Conservation (phyloP, 2,888 invertebrate species). For the Ennomos fuscantarius region DNA sequence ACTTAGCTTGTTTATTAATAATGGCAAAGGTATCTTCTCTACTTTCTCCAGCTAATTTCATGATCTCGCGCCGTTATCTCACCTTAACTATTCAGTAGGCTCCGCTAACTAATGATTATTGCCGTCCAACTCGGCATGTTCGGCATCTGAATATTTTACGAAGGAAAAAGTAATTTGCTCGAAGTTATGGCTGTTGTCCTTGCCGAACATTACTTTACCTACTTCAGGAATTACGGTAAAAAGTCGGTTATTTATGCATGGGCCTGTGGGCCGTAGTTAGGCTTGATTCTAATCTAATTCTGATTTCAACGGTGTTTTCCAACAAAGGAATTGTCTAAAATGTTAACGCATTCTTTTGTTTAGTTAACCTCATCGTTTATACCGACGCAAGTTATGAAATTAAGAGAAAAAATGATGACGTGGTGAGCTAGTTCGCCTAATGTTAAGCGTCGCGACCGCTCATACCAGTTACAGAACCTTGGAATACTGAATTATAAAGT, state of each 20-base stretch:
- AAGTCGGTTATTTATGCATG: constrained; percentile 50
- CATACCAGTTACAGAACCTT: too few relatives aligned
- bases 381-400: too few relatives aligned
- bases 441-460: too few relatives aligned
- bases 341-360: too few relatives aligned
- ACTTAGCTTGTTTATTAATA: too few relatives aligned
- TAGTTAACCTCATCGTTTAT: too few relatives aligned
- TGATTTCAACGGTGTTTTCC: too few relatives aligned
- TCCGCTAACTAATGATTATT: constrained; percentile 47
- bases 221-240: constrained; percentile 44
- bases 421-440: too few relatives aligned
- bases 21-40: constrained; percentile 8
- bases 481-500: too few relatives aligned
- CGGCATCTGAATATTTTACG: constrained; percentile 54
- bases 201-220: constrained; percentile 26
- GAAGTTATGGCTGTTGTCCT: constrained; percentile 47
- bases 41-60: constrained; percentile 20
- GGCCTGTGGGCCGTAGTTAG: constrained; percentile 8
- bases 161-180: constrained; percentile 48
- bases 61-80: constrained; percentile 27
- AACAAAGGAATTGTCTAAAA: too few relatives aligned
- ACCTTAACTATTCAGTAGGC: constrained; percentile 37
- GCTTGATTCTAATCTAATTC: constrained; percentile 1
- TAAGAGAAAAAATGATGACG: too few relatives aligned
- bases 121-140: constrained; percentile 43